Evolutionary conservation across 2,113 vertebrate genomes (phyloP).

Genomic region (Ceyx margarethae): DNA sequence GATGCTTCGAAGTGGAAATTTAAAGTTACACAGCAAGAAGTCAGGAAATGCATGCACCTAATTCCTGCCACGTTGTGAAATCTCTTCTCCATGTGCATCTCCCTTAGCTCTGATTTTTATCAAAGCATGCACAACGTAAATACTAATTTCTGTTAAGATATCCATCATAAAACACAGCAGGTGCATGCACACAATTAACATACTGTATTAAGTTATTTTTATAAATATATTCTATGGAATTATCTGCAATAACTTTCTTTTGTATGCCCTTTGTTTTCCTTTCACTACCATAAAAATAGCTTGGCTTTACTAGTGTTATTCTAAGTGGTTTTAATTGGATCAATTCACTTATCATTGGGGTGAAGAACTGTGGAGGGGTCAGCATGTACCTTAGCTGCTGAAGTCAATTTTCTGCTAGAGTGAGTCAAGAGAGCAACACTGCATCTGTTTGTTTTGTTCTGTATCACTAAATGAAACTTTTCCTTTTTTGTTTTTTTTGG

Average conservation of each 20-base stretch:
- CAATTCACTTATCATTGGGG: neutral
- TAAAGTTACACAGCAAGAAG: neutral
- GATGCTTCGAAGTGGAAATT: neutral
- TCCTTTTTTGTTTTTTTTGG: no score
- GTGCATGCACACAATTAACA: slow-evolving; percentile 45
- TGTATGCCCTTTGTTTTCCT: slow-evolving; percentile 45
- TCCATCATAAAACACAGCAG: slow-evolving; percentile 35
- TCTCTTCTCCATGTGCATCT: neutral
- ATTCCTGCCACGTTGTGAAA: neutral
- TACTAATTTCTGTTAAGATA: slow-evolving; percentile 4
- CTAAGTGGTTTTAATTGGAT: slow-evolving; percentile 16
- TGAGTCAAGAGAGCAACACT: slow-evolving; percentile 33
- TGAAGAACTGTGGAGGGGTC: slow-evolving; percentile 39
- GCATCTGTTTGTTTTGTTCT: slow-evolving; percentile 50
- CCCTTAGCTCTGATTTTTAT: neutral
- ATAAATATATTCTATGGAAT: neutral
- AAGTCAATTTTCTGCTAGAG: slow-evolving; percentile 66
- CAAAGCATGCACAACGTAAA: neutral
- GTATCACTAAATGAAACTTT: slow-evolving; percentile 41
- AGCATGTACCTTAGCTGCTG: slow-evolving; percentile 22
- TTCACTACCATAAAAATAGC: neutral
- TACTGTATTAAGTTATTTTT: slow-evolving; percentile 43
- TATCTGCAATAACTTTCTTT: slow-evolving; percentile 36
- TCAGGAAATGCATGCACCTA: neutral
- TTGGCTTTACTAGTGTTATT: neutral